A percentile compares a stretch with the other conserved stretches of the same genome.
These are phyloP conservation scores for Melieria omissa DNA, from an alignment of 2,888 invertebrate species.

Conservation along the genomic window DNA sequence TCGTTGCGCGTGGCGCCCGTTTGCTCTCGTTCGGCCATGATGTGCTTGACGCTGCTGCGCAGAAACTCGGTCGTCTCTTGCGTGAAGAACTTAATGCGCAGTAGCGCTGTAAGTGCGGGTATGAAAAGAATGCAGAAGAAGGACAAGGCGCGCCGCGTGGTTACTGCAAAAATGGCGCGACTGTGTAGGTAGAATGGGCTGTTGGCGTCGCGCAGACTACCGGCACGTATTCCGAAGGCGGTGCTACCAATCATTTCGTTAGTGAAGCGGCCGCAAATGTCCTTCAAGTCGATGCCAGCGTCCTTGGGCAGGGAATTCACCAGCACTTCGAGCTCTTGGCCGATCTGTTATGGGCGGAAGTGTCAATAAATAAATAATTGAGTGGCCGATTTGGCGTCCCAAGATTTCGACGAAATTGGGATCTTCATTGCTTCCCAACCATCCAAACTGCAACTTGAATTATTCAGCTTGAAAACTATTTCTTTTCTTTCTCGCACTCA, in stretches of 20 bases:
- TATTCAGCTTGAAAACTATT: too few species aligned
- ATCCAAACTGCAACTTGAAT: too few species aligned
- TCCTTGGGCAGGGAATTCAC: constrained; percentile 11
- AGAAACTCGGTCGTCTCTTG: constrained; percentile 61
- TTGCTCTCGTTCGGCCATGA: constrained; percentile 64
- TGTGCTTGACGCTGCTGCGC: constrained; percentile 61
- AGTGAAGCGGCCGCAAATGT: constrained; percentile 57
- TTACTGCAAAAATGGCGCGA: constrained; percentile 50
- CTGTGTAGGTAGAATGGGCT: constrained; percentile 58
- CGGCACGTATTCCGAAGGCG: constrained; percentile 61
- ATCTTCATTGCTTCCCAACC: too few species aligned
- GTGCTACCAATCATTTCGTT: constrained; percentile 62
- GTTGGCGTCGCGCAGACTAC: constrained; percentile 58
- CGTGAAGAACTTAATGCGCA: constrained; percentile 57
- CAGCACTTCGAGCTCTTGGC: constrained; percentile 46
- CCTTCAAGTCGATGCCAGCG: constrained; percentile 55
- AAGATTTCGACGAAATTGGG: background rate
- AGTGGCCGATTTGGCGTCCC: background rate
- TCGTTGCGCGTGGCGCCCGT: constrained; percentile 66
- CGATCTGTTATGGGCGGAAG: constrained; percentile 42
- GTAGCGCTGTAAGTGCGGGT: constrained; percentile 54
- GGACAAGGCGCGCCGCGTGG: constrained; percentile 50
- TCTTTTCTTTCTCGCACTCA: constrained; percentile 28
- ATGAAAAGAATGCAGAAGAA: constrained; percentile 58
- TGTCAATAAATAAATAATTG: background rate